phyloP scores from a whole-genome alignment of 1,140 invertebrate genomes.

The Camponotus vicinus region DNA sequence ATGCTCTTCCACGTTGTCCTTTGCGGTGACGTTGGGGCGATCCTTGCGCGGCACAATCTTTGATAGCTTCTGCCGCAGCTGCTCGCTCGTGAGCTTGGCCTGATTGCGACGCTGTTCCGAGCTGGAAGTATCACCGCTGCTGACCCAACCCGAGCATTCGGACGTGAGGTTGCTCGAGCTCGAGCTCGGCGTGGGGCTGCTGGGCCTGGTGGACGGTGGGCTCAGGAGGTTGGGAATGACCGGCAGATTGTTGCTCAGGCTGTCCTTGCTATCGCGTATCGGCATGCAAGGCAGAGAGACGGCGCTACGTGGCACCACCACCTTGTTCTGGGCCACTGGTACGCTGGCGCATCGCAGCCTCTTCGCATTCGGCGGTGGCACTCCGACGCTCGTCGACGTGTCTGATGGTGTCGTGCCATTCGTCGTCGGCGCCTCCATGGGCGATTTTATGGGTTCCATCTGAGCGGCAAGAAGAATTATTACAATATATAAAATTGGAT shows the following conservation, averaged over 20 bases:
- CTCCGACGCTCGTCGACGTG: conserved; percentile 50
- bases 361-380: conserved; percentile 74
- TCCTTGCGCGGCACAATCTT: conserved; percentile 86
- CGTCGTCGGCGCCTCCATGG: conserved; percentile 70
- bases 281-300: conserved; percentile 85
- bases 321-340: conserved; percentile 83
- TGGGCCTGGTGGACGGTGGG: conserved; percentile 82
- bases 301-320: conserved; percentile 83
- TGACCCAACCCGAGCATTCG: conserved; percentile 93
- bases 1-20: conserved; percentile 84
- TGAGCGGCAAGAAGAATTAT: not conserved
- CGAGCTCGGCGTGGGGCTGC: conserved; percentile 84
- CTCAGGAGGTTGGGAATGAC: conserved; percentile 79
- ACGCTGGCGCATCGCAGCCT: conserved; percentile 85
- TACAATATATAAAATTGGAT: not conserved
- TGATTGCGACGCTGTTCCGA: conserved; percentile 88
- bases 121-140: conserved; percentile 87
- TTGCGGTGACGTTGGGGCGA: conserved; percentile 85
- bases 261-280: conserved; percentile 81
- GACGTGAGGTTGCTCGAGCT: conserved; percentile 90
- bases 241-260: conserved; percentile 74
- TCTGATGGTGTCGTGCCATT: conserved; percentile 74
- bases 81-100: conserved; percentile 81
- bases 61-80: conserved; percentile 81
- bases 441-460: conserved; percentile 78